phyloP scores from a whole-genome alignment of 2,888 invertebrate genomes.

The Crossocerus cetratus region DNA sequence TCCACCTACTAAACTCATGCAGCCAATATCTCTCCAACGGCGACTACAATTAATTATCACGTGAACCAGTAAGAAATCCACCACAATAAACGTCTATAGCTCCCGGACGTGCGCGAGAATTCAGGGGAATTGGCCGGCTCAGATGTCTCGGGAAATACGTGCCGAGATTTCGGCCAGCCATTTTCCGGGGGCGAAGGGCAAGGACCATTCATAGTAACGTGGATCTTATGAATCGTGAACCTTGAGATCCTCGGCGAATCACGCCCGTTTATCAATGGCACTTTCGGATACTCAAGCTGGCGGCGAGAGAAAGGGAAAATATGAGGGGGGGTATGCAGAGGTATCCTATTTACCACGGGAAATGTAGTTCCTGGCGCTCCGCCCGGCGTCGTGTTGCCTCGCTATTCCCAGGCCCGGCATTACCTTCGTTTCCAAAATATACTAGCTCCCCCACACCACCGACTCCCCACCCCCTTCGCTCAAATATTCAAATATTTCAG shows the following conservation, averaged over 20 bases:
- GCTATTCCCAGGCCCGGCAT: slow-evolving; percentile 62
- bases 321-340: background rate
- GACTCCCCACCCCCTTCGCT: slow-evolving; percentile 31
- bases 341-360: slow-evolving; percentile 41
- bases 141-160: background rate
- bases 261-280: slow-evolving; percentile 45
- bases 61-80: background rate
- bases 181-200: background rate
- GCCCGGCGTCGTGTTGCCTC: slow-evolving; percentile 28
- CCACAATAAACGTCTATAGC: background rate
- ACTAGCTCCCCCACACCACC: slow-evolving; percentile 44
- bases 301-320: too few species aligned
- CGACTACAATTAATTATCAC: too few species aligned
- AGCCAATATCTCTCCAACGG: too few species aligned
- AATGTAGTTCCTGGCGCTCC: slow-evolving; percentile 51
- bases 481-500: slow-evolving; percentile 59
- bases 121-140: background rate
- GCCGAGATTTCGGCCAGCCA: background rate
- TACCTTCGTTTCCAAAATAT: slow-evolving; percentile 70
- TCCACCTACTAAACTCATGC: too few species aligned
- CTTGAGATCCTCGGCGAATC: slow-evolving; percentile 44
- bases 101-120: background rate
- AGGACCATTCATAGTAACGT: slow-evolving; percentile 29
- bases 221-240: slow-evolving; percentile 44
- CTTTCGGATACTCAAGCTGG: slow-evolving; percentile 3